Evolutionary conservation across 2,888 invertebrate genomes (phyloP).

Genomic region (Netelia inedita): DNA sequence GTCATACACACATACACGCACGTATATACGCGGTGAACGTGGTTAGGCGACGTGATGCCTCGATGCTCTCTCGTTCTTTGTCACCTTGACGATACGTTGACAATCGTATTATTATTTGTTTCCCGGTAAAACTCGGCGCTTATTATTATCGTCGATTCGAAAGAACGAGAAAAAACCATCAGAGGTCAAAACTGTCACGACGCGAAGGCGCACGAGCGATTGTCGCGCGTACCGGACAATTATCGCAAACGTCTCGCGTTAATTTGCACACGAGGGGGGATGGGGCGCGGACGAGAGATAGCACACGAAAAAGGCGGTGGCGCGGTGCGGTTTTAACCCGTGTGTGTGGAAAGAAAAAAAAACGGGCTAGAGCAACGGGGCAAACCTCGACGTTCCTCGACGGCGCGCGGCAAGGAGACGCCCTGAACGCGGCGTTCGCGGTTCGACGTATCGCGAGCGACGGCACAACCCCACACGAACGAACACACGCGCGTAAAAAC

Average conservation of each 20-base stretch:
- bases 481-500: slow-evolving; percentile 1
- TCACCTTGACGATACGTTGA: too few relatives aligned
- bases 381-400: slow-evolving; percentile 71
- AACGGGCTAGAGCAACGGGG: slow-evolving; percentile 17
- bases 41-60: too few relatives aligned
- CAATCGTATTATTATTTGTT: too few relatives aligned
- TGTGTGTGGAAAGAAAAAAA: slow-evolving; percentile 18
- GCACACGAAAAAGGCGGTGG: slow-evolving; percentile 57
- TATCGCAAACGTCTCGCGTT: not conserved
- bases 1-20: too few relatives aligned
- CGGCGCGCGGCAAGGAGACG: slow-evolving; percentile 82
- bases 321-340: slow-evolving; percentile 16
- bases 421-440: slow-evolving; percentile 82
- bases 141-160: too few relatives aligned
- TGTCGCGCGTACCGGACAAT: slow-evolving; percentile 6
- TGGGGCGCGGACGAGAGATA: not conserved
- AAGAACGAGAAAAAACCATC: not conserved
- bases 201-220: slow-evolving; percentile 30
- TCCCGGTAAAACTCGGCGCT: too few relatives aligned
- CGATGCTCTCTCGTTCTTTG: too few relatives aligned
- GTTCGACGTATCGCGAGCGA: slow-evolving; percentile 83
- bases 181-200: not conserved
- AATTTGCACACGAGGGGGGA: not conserved
- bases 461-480: slow-evolving; percentile 70
- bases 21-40: too few relatives aligned